phyloP scores from a whole-genome alignment of 2,888 invertebrate genomes.

The Polydrusus cervinus region DNA sequence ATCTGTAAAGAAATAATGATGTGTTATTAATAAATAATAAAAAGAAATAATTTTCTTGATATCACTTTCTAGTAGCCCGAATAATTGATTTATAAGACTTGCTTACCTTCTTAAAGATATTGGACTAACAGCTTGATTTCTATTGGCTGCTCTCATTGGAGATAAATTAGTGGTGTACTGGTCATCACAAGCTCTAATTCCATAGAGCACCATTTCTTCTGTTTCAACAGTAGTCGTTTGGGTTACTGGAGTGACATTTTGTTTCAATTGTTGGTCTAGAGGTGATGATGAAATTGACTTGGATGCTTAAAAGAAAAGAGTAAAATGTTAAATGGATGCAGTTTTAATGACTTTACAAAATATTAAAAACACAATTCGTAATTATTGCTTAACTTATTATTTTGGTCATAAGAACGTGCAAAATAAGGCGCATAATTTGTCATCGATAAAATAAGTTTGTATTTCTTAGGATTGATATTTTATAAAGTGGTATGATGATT shows the following conservation, averaged over 20 bases:
- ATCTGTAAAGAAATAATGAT: constrained; percentile 65
- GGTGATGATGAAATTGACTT: constrained; percentile 49
- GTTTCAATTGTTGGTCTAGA: constrained; percentile 49
- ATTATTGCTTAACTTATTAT: no score
- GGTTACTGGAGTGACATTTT: constrained; percentile 41
- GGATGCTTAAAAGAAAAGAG: constrained; percentile 25
- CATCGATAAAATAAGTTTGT: no score
- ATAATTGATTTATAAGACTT: no score
- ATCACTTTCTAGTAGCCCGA: no score
- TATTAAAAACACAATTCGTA: no score
- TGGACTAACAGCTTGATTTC: constrained; percentile 74
- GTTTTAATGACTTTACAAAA: no score
- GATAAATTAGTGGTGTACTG: constrained; percentile 59
- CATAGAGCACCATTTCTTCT: constrained; percentile 54
- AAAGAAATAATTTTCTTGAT: no score
- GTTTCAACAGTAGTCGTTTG: constrained; percentile 47
- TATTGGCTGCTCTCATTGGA: constrained; percentile 57
- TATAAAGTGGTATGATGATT: no score
- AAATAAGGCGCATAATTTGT: no score
- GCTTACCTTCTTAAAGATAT: constrained; percentile 66
- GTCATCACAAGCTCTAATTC: constrained; percentile 55
- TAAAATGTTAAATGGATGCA: background rate
- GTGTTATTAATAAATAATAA: no score
- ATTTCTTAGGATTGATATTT: no score
- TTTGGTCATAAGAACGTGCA: no score